Evolutionary conservation across 2,113 vertebrate species (phyloP), one percentile per base, ranked within the genome.

Genomic region (Eonycteris spelaea): DNA sequence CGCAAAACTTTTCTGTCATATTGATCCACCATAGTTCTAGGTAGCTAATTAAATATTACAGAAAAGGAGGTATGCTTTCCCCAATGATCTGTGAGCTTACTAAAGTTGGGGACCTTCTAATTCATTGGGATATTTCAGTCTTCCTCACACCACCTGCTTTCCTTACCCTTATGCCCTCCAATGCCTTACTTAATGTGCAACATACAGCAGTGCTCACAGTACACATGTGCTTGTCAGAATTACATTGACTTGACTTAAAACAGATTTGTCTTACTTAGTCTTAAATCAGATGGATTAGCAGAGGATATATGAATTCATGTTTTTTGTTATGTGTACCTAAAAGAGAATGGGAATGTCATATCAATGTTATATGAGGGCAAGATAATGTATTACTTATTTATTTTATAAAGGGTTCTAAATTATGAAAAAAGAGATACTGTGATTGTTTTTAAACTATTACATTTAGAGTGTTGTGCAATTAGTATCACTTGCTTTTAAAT

Each of bases 401-500:
- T 48, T 91, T 38, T 92, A 61, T 53, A 70, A 75, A 92, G 13
- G 35, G 61, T 91, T 61, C 21, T 93, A 88, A 95, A 93, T 65
- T 88, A 33, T 59, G 0, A 3, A 33, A 5, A n/a, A 15, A 57
- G 80, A 75, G 77, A 90, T 68, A 40, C 22, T 79, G 7, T 73
- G 59, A 74, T 90, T 86, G 8, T 14, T 73, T 61, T 73, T 35
- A 78, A 95, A 78, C 57, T 65, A 53, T 61, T 94, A 38, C 22
- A 65, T 77, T 86, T 48, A 40, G 2, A 16, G 38, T 92, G 45
- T 63, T 82, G 57, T 53, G 70, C 55, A 67, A 95, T 94, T 89
- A n/a, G 1, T 85, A 77, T 91, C 48, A 68, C 24, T 82, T 92
- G 45, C 26, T 87, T 96, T 95, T 87, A 80, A 84, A 85, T 53